phyloP scores from a whole-genome alignment of 2,797 vertebrate genomes.

The Borostomias antarcticus region DNA sequence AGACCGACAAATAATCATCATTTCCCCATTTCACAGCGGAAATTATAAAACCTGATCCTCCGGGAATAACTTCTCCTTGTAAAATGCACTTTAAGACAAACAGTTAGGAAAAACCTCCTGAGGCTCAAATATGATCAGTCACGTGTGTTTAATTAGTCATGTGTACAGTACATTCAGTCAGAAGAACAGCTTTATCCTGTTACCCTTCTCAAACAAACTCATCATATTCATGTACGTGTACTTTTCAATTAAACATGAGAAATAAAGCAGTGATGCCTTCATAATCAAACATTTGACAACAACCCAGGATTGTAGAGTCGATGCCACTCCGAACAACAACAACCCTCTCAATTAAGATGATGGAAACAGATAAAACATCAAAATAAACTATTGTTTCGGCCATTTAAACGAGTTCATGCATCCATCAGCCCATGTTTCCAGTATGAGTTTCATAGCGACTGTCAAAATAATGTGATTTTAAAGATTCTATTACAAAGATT shows the following conservation, averaged over 20 bases:
- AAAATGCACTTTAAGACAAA: not conserved
- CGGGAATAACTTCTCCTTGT: not conserved
- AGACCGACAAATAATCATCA: not conserved
- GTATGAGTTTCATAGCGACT: no score
- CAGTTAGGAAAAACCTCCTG: not conserved
- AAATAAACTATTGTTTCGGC: no score
- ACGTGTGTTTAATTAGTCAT: not conserved
- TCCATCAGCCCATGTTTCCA: no score
- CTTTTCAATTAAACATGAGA: no score
- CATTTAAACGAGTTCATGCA: no score
- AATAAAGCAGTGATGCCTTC: no score
- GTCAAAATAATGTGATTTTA: not conserved
- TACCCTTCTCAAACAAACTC: not conserved
- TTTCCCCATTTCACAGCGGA: constrained; percentile 13
- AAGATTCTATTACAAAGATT: no score
- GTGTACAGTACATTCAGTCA: not conserved
- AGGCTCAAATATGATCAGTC: not conserved
- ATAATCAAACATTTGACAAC: no score
- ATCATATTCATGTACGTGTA: not conserved
- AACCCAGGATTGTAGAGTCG: no score
- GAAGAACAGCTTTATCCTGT: not conserved
- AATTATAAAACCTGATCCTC: constrained; percentile 14
- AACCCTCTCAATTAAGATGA: no score
- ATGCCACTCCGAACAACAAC: no score
- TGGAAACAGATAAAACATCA: no score